Evolutionary conservation across 2,113 vertebrate genomes (phyloP).

Genomic region (Oreochromis spilurus): DNA sequence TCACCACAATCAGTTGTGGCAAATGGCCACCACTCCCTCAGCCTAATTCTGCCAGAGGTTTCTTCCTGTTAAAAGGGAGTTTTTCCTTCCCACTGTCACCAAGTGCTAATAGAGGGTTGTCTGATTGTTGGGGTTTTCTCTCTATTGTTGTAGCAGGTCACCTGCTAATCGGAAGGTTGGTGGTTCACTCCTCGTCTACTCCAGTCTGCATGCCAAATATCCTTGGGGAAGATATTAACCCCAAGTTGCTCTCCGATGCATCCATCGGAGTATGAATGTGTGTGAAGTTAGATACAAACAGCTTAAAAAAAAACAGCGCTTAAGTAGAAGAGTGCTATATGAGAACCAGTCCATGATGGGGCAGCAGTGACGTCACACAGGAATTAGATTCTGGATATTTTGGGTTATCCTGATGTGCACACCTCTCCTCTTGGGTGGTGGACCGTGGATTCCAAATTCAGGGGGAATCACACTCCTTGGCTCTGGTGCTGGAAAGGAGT

Average conservation of each 20-base stretch:
- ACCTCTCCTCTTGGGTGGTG: not conserved
- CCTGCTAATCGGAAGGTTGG: not conserved
- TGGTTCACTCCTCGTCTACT: not conserved
- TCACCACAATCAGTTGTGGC: not conserved
- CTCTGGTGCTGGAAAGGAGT: not conserved
- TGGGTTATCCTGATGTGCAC: not conserved
- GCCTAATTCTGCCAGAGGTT: not conserved
- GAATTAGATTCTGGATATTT: not conserved
- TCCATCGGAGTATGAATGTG: not conserved
- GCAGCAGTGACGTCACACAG: not conserved
- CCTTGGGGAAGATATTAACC: not conserved
- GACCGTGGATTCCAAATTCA: not conserved
- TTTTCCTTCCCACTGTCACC: not conserved
- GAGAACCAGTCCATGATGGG: not conserved
- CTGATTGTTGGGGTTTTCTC: not conserved
- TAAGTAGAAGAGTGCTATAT: not conserved
- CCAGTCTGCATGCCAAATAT: not conserved
- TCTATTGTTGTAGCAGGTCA: not conserved
- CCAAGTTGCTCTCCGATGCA: not conserved
- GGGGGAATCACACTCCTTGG: not conserved
- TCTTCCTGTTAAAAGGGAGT: not conserved
- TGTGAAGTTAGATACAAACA: not conserved
- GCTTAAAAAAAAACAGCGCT: rapidly evolving
- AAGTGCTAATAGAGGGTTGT: not conserved
- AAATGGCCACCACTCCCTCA: not conserved